Evolutionary conservation across 1,140 invertebrate genomes (phyloP), one percentile per base, ranked within the genome.

Genomic region (Pseudomyrmex flavicornis): DNA sequence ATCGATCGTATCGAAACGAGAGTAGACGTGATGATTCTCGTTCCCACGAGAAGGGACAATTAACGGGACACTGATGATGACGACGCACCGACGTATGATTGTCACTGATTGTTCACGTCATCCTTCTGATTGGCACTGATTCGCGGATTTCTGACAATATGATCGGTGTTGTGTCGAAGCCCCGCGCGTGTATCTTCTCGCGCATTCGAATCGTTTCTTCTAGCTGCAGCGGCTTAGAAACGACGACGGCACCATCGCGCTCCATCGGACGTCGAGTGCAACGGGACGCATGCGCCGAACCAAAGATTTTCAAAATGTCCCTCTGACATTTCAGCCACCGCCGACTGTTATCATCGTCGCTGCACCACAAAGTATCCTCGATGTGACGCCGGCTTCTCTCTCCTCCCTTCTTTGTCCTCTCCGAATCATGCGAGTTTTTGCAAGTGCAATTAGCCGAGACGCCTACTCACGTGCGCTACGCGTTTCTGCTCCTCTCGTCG

Each of bases 271-370:
- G 68, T 48, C 66, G 85, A 72, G 73, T 62, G 68, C 22, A 20
- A 13, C 17, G 52, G 44, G 62, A 91, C 93, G 93, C 93, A 93
- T 92, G 90, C 92, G 91, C 89, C 73, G 84, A 90, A 89, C 76
- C 92, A 91, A 92, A 92, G 92, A 92, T 93, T 93, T 92, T 92
- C 91, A 89, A 90, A 92, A 88, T 75, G 87, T 86, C 84, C 88
- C 75, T 89, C 84, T 72, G 86, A 74, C 87, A 85, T 84, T 89
- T 88, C 87, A 52, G 15, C 66, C 35, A 54, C 46, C 80, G 1
- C 44, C 72, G 12, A 20, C 52, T 26, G n/a, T 44, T 20, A 15
- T n/a, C 46, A 4, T 46, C 46, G 50, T 15, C 26, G n/a, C 15
- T 12, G 46, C 54, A 54, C 59, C 52, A 69, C 35, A 17, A 77